Conservation (phyloP, 1,140 invertebrate genomes). For the Euschistus heros region DNA sequence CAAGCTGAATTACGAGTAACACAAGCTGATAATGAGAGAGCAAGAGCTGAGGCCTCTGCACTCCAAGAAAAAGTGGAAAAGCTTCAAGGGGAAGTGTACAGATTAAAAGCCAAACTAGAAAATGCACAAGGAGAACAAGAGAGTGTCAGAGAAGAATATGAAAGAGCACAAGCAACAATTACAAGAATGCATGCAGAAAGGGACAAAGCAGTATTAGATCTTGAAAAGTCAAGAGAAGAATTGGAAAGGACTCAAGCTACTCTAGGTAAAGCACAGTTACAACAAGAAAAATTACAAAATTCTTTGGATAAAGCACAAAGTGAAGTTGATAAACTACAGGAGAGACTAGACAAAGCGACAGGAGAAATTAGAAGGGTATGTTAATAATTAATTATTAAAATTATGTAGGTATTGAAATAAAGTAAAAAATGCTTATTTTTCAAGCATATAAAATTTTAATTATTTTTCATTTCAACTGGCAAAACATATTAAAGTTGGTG, state of each 20-base stretch:
- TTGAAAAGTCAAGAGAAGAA: conserved; percentile 84
- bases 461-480: no score
- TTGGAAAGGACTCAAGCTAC: conserved; percentile 78
- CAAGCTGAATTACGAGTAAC: conserved; percentile 71
- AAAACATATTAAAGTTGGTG: no score
- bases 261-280: conserved; percentile 76
- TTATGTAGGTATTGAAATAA: no score
- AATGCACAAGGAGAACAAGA: conserved; percentile 90
- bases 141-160: conserved; percentile 81
- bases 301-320: conserved; percentile 78
- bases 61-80: conserved; percentile 87
- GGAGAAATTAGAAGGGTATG: conserved; percentile 67
- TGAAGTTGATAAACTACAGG: conserved; percentile 81
- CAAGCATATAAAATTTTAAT: no score
- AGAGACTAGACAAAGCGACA: conserved; percentile 68
- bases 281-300: conserved; percentile 81
- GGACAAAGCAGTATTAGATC: conserved; percentile 70
- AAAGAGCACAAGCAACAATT: conserved; percentile 60
- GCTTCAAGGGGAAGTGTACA: conserved; percentile 87
- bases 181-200: conserved; percentile 75
- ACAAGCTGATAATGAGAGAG: conserved; percentile 74
- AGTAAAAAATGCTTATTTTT: no score
- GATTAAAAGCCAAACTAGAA: conserved; percentile 83
- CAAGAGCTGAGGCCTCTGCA: conserved; percentile 65
- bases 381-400: neutral